phyloP scores from a whole-genome alignment of 2,888 invertebrate species.

The Eristalis pertinax region DNA sequence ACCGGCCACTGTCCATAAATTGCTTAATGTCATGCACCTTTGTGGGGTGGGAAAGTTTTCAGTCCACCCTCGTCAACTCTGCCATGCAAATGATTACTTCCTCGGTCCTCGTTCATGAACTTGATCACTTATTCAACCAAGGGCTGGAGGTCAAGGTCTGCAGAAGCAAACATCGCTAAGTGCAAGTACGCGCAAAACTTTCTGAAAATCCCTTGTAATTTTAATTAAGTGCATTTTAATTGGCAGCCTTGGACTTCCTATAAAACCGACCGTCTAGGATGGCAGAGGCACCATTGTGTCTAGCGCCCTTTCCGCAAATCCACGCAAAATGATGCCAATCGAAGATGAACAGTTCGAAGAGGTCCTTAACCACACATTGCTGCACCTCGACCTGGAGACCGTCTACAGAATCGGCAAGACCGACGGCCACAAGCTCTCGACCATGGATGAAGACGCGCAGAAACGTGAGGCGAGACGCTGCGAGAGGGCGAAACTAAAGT shows the following conservation, averaged over 20 bases:
- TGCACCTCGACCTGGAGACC: constrained; percentile 52
- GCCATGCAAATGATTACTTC: no score
- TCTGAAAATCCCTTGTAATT: constrained; percentile 18
- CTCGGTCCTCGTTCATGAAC: neutral
- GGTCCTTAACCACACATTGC: constrained; percentile 39
- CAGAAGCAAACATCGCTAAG: neutral
- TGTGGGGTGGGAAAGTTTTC: no score
- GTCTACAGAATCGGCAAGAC: neutral
- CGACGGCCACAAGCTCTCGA: constrained; percentile 25
- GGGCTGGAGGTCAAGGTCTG: neutral
- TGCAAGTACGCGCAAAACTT: neutral
- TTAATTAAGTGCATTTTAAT: constrained; percentile 59
- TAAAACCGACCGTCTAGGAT: constrained; percentile 9
- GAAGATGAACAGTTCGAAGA: constrained; percentile 67
- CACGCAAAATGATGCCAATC: constrained; percentile 39
- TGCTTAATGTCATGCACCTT: no score
- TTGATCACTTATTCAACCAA: neutral
- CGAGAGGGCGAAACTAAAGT: constrained; percentile 83
- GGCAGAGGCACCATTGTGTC: neutral
- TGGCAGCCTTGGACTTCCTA: neutral
- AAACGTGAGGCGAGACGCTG: constrained; percentile 72
- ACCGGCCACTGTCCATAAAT: no score
- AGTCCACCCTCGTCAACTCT: no score
- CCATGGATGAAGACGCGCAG: constrained; percentile 37
- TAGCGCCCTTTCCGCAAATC: neutral